These are phyloP conservation scores for Labia minor DNA, from an alignment of 2,888 invertebrate species.

Conservation along the genomic window DNA sequence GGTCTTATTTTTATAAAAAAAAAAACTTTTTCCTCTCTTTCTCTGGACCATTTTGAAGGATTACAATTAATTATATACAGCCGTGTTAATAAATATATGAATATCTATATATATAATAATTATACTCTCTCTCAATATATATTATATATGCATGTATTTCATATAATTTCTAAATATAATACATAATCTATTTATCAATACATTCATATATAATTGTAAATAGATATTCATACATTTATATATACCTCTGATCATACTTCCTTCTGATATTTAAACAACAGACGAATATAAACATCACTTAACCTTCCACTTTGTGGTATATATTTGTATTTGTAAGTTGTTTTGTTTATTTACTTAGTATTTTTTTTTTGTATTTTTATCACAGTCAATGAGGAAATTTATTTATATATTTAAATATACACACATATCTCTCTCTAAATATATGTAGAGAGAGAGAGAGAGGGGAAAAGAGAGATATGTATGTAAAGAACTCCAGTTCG, in stretches of 20 bases:
- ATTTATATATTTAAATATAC: constrained; percentile 14
- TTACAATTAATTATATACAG: too few species aligned
- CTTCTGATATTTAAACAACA: too few species aligned
- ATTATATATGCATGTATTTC: constrained; percentile 17
- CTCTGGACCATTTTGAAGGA: too few species aligned
- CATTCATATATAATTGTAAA: constrained; percentile 19
- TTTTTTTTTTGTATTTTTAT: constrained; percentile 19
- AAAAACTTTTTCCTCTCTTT: too few species aligned
- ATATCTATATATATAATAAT: constrained; percentile 24
- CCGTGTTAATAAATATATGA: constrained; percentile 19
- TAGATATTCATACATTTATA: not conserved
- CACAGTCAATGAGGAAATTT: constrained; percentile 27
- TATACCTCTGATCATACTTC: too few species aligned
- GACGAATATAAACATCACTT: too few species aligned
- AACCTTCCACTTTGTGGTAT: too few species aligned
- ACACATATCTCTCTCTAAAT: not conserved
- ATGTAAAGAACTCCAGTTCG: not conserved
- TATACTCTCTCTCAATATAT: constrained; percentile 23
- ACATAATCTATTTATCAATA: constrained; percentile 14
- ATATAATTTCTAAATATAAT: constrained; percentile 15
- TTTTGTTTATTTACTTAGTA: constrained; percentile 3
- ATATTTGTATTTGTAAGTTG: not conserved
- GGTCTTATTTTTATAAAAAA: too few species aligned
- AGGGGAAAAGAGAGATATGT: not conserved
- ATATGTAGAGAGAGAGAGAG: not conserved